Percentiles rank a stretch among this genome's conserved stretches.
Evolutionary conservation across 2,113 vertebrate genomes (phyloP).

Genomic region (Capra hircus): DNA sequence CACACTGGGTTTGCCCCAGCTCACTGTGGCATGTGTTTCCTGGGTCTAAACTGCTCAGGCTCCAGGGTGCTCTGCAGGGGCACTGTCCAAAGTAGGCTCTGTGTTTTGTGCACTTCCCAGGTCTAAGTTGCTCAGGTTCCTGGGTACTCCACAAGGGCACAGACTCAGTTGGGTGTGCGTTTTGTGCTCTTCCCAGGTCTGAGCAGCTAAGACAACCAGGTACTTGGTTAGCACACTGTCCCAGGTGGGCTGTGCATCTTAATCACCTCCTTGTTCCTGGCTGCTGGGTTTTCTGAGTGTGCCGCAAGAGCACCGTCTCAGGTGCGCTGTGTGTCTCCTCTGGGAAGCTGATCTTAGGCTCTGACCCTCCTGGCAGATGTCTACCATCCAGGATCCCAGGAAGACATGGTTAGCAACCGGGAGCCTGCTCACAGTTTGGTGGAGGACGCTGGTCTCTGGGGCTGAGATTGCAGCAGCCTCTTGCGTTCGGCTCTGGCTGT

Average conservation of each 20-base stretch:
- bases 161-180: neutral
- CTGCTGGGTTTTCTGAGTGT: accelerated
- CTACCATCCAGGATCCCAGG: accelerated
- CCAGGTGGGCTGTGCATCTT: neutral
- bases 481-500: neutral
- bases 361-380: neutral
- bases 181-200: neutral
- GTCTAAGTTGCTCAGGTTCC: neutral
- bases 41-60: neutral
- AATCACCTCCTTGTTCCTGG: neutral
- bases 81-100: neutral
- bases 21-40: neutral
- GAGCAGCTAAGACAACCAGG: neutral
- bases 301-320: accelerated
- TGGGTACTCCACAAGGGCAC: accelerated
- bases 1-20: neutral
- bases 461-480: neutral
- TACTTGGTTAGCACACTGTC: neutral
- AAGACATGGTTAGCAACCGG: neutral
- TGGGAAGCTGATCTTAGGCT: neutral
- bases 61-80: neutral
- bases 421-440: neutral
- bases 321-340: neutral
- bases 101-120: neutral
- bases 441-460: neutral